Conservation (phyloP, 1,140 invertebrate species). For the Drosophila murphyi region DNA sequence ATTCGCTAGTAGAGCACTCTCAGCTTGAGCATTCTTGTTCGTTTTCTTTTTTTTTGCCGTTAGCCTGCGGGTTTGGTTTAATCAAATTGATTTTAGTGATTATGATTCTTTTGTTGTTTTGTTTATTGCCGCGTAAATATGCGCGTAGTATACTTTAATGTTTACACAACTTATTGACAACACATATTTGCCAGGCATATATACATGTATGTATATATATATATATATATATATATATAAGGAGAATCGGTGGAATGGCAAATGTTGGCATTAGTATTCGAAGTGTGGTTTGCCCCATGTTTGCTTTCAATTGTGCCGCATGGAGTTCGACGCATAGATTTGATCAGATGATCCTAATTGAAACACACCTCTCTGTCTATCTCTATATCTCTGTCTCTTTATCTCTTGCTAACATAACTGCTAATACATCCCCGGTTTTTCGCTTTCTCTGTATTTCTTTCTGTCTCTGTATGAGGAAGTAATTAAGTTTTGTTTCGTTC, state of each 20-base stretch:
- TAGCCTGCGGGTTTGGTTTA: conserved; percentile 62
- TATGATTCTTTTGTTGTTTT: conserved; percentile 70
- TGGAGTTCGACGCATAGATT: conserved; percentile 5
- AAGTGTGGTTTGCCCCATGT: conserved; percentile 39
- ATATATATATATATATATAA: too few relatives aligned
- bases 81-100: conserved; percentile 74
- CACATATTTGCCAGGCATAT: conserved; percentile 54
- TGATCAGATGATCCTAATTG: conserved; percentile 69
- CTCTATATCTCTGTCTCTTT: neutral
- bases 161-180: conserved; percentile 80
- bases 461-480: conserved; percentile 61
- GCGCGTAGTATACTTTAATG: conserved; percentile 52
- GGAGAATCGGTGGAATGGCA: neutral
- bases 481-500: conserved; percentile 56
- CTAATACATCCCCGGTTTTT: conserved; percentile 14
- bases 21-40: neutral
- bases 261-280: conserved; percentile 11
- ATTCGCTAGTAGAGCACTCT: too few relatives aligned
- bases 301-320: conserved; percentile 68
- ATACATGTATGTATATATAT: neutral
- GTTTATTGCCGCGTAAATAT: conserved; percentile 79
- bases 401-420: conserved; percentile 33
- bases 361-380: conserved; percentile 42
- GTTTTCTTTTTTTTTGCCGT: conserved; percentile 6
- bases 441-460: neutral